These are phyloP conservation scores for Otus scops DNA, from an alignment of 2,797 vertebrate genomes.

Conservation along the genomic window DNA sequence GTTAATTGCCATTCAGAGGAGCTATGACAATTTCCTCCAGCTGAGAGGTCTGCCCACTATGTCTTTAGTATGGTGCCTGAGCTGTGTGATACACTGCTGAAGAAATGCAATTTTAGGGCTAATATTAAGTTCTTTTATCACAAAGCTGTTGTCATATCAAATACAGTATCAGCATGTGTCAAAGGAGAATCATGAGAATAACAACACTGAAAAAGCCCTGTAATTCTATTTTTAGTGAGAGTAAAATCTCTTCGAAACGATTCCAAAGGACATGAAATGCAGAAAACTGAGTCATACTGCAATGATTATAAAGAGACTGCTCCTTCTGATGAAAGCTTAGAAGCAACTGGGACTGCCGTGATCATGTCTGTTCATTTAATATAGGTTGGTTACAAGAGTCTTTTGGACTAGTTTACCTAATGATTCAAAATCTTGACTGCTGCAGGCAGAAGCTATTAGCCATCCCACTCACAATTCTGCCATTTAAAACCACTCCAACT, in stretches of 20 bases:
- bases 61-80: not conserved
- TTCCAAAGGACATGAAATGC: not conserved
- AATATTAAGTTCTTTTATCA: conserved; percentile 11
- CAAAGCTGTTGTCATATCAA: conserved; percentile 2
- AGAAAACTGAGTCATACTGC: conserved; percentile 20
- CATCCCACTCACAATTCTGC: not conserved
- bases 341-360: not conserved
- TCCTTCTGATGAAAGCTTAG: not conserved
- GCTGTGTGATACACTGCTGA: not conserved
- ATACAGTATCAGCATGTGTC: conserved; percentile 1
- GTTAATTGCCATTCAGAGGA: not conserved
- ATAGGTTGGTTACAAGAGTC: not conserved
- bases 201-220: not conserved
- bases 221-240: not conserved
- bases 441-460: not conserved
- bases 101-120: not conserved
- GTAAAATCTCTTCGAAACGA: not conserved
- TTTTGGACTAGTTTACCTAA: not conserved
- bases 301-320: not conserved
- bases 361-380: not conserved
- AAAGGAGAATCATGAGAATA: not conserved
- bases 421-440: not conserved
- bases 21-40: not conserved
- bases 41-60: not conserved
- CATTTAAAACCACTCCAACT: not conserved